Percentiles rank a stretch among this genome's conserved stretches.
Evolutionary conservation across 2,113 vertebrate genomes (phyloP).

Genomic region (Halichoeres trimaculatus): DNA sequence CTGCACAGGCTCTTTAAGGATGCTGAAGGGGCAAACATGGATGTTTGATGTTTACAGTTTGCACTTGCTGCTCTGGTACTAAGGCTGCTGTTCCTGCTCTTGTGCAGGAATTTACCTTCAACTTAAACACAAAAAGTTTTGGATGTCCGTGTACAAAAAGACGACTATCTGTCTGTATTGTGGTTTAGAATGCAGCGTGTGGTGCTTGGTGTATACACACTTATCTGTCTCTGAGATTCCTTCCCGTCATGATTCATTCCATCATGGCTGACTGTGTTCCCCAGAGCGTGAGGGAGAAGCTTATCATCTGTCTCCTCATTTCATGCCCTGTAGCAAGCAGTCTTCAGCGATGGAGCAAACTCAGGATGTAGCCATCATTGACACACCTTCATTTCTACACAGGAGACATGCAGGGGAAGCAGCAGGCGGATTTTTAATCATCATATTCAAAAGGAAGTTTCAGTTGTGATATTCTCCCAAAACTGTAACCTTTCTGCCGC

Average conservation of each 20-base stretch:
- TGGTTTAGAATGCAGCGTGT: conserved; percentile 16
- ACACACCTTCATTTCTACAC: conserved; percentile 50
- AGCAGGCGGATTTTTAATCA: conserved; percentile 45
- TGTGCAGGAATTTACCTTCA: background rate
- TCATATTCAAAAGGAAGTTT: conserved; percentile 44
- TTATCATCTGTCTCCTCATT: conserved; percentile 76
- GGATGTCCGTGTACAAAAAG: conserved; percentile 10
- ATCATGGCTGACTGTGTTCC: conserved; percentile 63
- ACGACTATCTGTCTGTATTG: conserved; percentile 5
- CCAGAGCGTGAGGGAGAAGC: conserved; percentile 60
- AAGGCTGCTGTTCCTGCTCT: background rate
- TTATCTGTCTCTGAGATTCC: conserved; percentile 53
- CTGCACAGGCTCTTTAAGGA: conserved; percentile 44
- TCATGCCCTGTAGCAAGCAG: conserved; percentile 65
- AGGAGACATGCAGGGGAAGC: conserved; percentile 31
- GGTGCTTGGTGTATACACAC: conserved; percentile 36
- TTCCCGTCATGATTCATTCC: conserved; percentile 62
- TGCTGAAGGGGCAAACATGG: conserved; percentile 35
- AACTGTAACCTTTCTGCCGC: conserved; percentile 57
- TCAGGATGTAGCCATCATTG: conserved; percentile 59
- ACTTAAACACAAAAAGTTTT: background rate
- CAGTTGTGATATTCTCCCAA: conserved; percentile 40
- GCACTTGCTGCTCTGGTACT: conserved; percentile 3
- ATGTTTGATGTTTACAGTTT: conserved; percentile 46
- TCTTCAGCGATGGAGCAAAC: conserved; percentile 46